These are phyloP conservation scores for Pristionchus japonicus DNA, from an alignment of 2,888 invertebrate genomes.

Conservation along the genomic window DNA sequence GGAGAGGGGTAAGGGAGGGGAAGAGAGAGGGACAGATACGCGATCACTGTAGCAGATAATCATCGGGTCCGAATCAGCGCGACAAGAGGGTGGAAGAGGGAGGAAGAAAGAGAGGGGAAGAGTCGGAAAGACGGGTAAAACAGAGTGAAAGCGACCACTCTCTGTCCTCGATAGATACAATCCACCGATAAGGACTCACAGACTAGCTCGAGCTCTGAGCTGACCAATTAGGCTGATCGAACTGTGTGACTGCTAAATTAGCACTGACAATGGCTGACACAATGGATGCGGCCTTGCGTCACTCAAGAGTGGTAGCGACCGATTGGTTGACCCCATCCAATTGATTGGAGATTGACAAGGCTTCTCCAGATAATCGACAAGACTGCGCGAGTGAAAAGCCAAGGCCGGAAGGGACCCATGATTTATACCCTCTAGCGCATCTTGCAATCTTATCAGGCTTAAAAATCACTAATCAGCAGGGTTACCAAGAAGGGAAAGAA, in stretches of 20 bases:
- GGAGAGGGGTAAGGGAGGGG: not conserved
- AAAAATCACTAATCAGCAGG: too few species aligned
- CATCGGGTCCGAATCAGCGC: not conserved
- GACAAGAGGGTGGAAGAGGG: not conserved
- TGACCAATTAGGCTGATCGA: not conserved
- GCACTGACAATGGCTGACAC: not conserved
- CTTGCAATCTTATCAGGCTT: too few species aligned
- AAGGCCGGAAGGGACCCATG: not conserved
- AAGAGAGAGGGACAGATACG: conserved; percentile 4
- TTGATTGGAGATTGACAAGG: not conserved
- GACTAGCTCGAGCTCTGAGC: not conserved
- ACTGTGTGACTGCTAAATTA: not conserved
- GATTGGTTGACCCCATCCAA: conserved; percentile 12
- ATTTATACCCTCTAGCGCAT: too few species aligned
- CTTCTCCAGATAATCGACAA: not conserved
- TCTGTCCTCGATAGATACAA: conserved; percentile 8
- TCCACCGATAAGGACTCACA: not conserved
- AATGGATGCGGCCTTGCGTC: conserved; percentile 19
- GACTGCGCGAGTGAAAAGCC: not conserved
- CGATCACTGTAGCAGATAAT: conserved; percentile 36
- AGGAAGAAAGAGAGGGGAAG: not conserved
- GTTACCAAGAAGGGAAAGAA: too few species aligned
- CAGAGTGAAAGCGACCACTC: not conserved
- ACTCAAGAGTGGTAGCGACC: not conserved
- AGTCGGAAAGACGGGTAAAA: not conserved